Evolutionary conservation across 2,888 invertebrate genomes (phyloP).

Genomic region (Calephelis perditalis): DNA sequence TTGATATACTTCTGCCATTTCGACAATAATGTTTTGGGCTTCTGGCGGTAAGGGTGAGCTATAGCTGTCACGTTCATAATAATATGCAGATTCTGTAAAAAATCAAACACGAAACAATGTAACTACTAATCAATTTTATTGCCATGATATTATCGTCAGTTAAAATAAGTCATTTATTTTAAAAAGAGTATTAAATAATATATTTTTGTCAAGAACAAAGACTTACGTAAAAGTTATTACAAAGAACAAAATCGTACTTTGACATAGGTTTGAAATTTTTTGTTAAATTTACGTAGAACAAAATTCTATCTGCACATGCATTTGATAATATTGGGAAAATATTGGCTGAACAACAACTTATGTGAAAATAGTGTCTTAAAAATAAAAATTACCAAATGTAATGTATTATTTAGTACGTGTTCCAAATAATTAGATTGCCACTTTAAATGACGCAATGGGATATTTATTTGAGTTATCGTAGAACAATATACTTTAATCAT

Average conservation of each 20-base stretch:
- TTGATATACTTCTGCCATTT: no score
- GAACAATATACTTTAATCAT: neutral
- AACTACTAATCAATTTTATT: constrained; percentile 1
- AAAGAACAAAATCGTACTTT: no score
- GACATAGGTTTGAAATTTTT: no score
- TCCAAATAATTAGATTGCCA: neutral
- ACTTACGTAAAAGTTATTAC: no score
- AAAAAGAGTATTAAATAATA: no score
- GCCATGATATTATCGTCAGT: neutral
- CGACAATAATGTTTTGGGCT: no score
- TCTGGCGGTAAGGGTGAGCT: neutral
- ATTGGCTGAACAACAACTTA: constrained; percentile 2
- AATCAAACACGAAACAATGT: neutral
- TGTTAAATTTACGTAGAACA: neutral
- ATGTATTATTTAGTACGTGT: neutral
- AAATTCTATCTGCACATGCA: neutral
- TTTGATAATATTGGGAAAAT: neutral
- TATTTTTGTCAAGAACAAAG: no score
- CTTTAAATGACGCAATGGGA: no score
- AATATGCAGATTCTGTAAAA: neutral
- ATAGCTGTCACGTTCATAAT: neutral
- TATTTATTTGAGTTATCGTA: no score
- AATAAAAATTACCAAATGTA: constrained; percentile 1
- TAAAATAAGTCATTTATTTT: neutral
- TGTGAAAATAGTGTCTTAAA: constrained; percentile 4